These are phyloP conservation scores for Diplodus sargus DNA, from an alignment of 2,797 vertebrate species.

Conservation along the genomic window DNA sequence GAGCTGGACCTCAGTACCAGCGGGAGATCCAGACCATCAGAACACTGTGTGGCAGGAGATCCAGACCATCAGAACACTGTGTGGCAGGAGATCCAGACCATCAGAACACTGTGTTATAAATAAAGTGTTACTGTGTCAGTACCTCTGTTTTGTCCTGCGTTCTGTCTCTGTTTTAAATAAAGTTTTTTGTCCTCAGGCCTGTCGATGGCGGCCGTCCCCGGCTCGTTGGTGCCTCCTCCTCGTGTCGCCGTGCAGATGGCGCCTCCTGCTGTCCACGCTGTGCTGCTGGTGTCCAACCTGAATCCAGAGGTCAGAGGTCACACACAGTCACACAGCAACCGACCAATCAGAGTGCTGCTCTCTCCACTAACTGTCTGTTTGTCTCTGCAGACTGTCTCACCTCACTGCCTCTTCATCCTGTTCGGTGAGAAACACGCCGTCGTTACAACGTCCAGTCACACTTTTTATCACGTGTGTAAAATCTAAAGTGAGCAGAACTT, in stretches of 20 bases:
- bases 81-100: no score
- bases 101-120: not conserved
- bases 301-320: conserved; percentile 91
- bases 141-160: not conserved
- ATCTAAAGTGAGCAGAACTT: no score
- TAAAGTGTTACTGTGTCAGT: not conserved
- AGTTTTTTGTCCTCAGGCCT: conserved; percentile 46
- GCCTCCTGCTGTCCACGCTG: conserved; percentile 88
- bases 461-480: no score
- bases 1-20: no score
- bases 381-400: conserved; percentile 62
- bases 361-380: conserved; percentile 25
- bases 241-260: conserved; percentile 83
- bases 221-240: conserved; percentile 85
- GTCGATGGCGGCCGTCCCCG: conserved; percentile 80
- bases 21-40: no score
- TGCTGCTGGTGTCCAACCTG: conserved; percentile 95
- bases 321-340: not conserved
- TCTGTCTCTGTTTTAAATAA: conserved; percentile 50
- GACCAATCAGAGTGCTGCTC: conserved; percentile 25
- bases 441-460: no score
- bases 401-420: conserved; percentile 74
- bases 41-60: no score
- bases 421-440: conserved; percentile 57
- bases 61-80: no score